Evolutionary conservation across 2,888 invertebrate genomes (phyloP).

Genomic region (Watsonalla binaria): DNA sequence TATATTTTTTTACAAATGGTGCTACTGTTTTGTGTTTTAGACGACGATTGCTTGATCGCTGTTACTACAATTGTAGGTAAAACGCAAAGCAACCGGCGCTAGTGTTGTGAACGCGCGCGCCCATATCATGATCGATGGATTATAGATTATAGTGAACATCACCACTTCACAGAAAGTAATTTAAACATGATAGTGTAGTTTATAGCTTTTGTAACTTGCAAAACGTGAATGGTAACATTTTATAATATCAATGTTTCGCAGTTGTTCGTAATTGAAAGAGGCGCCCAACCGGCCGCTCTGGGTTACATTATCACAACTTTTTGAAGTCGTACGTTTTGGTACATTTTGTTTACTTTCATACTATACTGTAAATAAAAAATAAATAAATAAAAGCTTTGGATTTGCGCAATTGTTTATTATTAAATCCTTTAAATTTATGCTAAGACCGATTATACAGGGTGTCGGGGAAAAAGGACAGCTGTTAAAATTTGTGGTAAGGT

Average conservation of each 20-base stretch:
- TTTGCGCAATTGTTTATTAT: slow-evolving; percentile 53
- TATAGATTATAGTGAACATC: slow-evolving; percentile 18
- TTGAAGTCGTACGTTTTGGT: slow-evolving; percentile 65
- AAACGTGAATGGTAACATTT: slow-evolving; percentile 11
- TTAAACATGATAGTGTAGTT: slow-evolving; percentile 31
- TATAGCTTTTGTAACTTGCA: slow-evolving; percentile 65
- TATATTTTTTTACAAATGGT: slow-evolving; percentile 77
- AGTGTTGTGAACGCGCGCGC: slow-evolving; percentile 35
- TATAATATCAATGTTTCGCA: slow-evolving; percentile 5
- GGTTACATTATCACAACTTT: slow-evolving; percentile 48
- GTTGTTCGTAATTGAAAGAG: background rate
- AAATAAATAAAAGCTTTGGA: slow-evolving; percentile 74
- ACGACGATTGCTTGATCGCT: slow-evolving; percentile 65
- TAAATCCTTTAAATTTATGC: background rate
- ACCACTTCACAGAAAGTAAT: slow-evolving; percentile 20
- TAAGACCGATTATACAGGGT: too few species aligned
- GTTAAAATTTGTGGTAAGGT: too few species aligned
- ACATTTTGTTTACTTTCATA: slow-evolving; percentile 78
- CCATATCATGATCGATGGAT: slow-evolving; percentile 43
- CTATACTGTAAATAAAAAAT: slow-evolving; percentile 73
- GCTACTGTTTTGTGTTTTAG: slow-evolving; percentile 74
- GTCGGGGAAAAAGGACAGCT: too few species aligned
- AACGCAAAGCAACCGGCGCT: slow-evolving; percentile 26
- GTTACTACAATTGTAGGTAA: slow-evolving; percentile 56
- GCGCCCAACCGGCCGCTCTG: slow-evolving; percentile 11